A percentile compares a stretch with the other conserved stretches of the same genome.
Evolutionary conservation across 2,797 vertebrate species (phyloP).

Genomic region (Sebastes paucispinis): DNA sequence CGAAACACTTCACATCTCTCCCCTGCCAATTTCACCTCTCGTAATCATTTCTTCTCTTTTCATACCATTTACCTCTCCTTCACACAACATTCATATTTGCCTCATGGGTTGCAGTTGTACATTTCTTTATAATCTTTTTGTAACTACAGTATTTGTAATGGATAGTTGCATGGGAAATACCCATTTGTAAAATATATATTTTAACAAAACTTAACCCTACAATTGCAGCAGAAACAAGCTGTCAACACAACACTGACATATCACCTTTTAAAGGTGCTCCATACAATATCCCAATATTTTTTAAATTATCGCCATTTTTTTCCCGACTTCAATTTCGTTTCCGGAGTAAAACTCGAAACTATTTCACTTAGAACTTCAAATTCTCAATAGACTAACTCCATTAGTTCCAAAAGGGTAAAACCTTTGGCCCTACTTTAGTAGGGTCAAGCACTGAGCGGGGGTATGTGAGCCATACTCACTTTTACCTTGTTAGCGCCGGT

Average conservation of each 20-base stretch:
- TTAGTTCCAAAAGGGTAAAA: no score
- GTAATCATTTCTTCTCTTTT: slow-evolving; percentile 11
- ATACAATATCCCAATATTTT: no score
- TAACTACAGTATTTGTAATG: neutral
- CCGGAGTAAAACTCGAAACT: no score
- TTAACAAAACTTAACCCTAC: neutral
- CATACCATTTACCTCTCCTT: neutral
- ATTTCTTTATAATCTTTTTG: neutral
- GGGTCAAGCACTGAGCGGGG: no score
- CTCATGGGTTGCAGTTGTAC: neutral
- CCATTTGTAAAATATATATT: neutral
- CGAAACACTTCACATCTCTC: neutral
- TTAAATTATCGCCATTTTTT: no score
- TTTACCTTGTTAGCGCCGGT: no score
- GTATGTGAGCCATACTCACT: no score
- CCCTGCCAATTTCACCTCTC: neutral
- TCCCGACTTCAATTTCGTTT: no score
- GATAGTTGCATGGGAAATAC: neutral
- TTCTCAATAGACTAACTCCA: no score
- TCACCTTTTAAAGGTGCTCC: neutral
- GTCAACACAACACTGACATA: no score
- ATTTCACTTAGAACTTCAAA: no score
- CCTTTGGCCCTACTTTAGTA: no score
- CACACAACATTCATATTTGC: neutral
- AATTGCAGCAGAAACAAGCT: neutral